Evolutionary conservation across 2,888 invertebrate species (phyloP).

Genomic region (Danaus chrysippus): DNA sequence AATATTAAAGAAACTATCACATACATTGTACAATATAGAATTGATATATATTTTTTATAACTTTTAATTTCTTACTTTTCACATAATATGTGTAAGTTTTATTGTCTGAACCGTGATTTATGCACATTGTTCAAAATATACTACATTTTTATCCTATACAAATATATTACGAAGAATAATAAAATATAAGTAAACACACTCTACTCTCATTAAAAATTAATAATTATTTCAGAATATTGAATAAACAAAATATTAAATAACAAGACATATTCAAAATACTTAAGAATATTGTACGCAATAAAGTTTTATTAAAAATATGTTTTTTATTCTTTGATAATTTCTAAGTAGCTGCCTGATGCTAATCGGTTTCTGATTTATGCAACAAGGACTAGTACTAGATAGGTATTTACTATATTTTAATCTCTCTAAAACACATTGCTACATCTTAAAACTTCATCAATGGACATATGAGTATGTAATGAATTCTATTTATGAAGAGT

Average conservation of each 20-base stretch:
- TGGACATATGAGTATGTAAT: too few relatives aligned
- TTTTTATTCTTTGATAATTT: constrained; percentile 2
- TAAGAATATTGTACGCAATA: not conserved
- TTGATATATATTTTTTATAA: not conserved
- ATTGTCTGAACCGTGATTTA: constrained; percentile 1
- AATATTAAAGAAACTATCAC: not conserved
- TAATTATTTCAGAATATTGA: too few relatives aligned
- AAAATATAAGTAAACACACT: not conserved
- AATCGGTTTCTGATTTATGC: constrained; percentile 4
- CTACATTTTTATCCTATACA: not conserved
- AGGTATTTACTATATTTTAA: too few relatives aligned
- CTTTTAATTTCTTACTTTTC: constrained; percentile 7
- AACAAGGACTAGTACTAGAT: not conserved
- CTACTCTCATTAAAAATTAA: too few relatives aligned
- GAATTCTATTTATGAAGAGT: too few relatives aligned
- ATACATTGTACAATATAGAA: not conserved
- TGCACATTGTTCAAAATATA: constrained; percentile 3
- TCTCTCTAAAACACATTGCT: too few relatives aligned
- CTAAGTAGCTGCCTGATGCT: constrained; percentile 4
- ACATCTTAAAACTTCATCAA: too few relatives aligned
- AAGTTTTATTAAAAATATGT: constrained; percentile 5
- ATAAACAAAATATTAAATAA: too few relatives aligned
- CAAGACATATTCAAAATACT: too few relatives aligned
- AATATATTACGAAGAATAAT: not conserved
- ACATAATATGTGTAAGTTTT: constrained; percentile 17